These are phyloP conservation scores for Anguilla marmorata DNA, from an alignment of 2,797 vertebrate genomes.

Conservation along the genomic window DNA sequence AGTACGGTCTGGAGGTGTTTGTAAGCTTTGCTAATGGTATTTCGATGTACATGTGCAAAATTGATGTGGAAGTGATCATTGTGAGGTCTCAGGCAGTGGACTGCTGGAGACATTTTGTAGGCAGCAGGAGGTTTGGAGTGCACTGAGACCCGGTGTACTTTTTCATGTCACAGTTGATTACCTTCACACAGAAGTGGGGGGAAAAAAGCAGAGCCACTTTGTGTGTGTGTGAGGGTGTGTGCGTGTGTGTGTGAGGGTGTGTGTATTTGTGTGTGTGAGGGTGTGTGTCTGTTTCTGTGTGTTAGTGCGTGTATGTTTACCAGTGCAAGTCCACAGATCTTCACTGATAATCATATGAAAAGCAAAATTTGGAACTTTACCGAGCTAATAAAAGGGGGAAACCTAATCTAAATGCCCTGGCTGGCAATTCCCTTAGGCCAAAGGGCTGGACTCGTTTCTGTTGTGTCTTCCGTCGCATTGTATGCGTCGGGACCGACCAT, in stretches of 20 bases:
- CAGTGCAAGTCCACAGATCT: not conserved
- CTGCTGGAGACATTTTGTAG: slow-evolving; percentile 77
- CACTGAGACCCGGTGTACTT: slow-evolving; percentile 90
- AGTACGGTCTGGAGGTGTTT: slow-evolving; percentile 78
- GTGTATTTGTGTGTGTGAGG: not conserved
- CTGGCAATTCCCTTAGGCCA: slow-evolving; percentile 73
- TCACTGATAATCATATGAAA: not conserved
- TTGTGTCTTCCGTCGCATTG: slow-evolving; percentile 60
- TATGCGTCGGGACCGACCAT: slow-evolving; percentile 63
- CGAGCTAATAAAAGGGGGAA: too few relatives aligned
- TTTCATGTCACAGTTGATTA: slow-evolving; percentile 99
- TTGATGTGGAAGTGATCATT: slow-evolving; percentile 82
- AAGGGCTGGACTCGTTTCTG: slow-evolving; percentile 7
- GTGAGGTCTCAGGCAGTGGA: slow-evolving; percentile 75
- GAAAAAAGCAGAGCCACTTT: slow-evolving; percentile 56
- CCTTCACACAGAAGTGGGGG: slow-evolving; percentile 86
- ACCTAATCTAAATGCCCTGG: slow-evolving; percentile 46
- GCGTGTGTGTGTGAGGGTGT: not conserved
- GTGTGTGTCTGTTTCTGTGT: not conserved
- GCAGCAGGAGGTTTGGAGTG: slow-evolving; percentile 87
- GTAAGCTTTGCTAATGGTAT: slow-evolving; percentile 94
- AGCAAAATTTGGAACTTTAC: not conserved
- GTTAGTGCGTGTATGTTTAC: not conserved
- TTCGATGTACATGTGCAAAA: slow-evolving; percentile 96
- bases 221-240: not conserved